These are phyloP conservation scores for Euwallacea fornicatus DNA, from an alignment of 1,140 invertebrate genomes.

Conservation along the genomic window DNA sequence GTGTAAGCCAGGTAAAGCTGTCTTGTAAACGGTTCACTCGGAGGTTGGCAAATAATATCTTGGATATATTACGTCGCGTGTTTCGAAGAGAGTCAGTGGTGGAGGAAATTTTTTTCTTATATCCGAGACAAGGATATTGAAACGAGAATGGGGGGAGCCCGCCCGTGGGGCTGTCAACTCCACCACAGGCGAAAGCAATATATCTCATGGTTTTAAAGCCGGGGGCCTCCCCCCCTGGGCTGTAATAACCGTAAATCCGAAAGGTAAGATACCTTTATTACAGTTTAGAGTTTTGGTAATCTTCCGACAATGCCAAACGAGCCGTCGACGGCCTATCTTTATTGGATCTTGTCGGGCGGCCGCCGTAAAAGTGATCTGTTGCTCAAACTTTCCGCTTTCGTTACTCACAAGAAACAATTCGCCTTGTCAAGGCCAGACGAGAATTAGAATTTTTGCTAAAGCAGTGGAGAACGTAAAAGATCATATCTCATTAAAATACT, in stretches of 20 bases:
- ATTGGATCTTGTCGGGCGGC: conserved; percentile 25
- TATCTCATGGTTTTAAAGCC: conserved; percentile 18
- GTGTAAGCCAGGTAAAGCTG: conserved; percentile 8
- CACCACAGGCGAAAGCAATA: conserved; percentile 23
- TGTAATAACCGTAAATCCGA: conserved; percentile 37
- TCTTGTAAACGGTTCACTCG: conserved; percentile 5
- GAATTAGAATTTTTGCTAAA: no score
- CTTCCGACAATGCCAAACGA: conserved; percentile 34
- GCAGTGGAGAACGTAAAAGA: no score
- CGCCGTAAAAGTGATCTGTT: conserved; percentile 28
- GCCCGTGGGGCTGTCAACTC: background rate
- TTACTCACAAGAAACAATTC: no score
- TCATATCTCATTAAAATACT: no score
- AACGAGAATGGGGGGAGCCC: background rate
- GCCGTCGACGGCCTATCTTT: conserved; percentile 31
- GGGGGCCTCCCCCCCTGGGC: conserved; percentile 13
- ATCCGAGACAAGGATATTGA: background rate
- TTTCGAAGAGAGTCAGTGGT: background rate
- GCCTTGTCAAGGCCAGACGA: no score
- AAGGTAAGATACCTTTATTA: conserved; percentile 41
- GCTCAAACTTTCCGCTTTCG: conserved; percentile 1
- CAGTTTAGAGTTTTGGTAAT: conserved; percentile 40
- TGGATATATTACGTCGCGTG: conserved; percentile 6
- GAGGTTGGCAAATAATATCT: conserved; percentile 11
- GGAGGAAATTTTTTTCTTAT: background rate